phyloP scores from a whole-genome alignment of 2,797 vertebrate genomes.

The Orientallactaga sibirica region DNA sequence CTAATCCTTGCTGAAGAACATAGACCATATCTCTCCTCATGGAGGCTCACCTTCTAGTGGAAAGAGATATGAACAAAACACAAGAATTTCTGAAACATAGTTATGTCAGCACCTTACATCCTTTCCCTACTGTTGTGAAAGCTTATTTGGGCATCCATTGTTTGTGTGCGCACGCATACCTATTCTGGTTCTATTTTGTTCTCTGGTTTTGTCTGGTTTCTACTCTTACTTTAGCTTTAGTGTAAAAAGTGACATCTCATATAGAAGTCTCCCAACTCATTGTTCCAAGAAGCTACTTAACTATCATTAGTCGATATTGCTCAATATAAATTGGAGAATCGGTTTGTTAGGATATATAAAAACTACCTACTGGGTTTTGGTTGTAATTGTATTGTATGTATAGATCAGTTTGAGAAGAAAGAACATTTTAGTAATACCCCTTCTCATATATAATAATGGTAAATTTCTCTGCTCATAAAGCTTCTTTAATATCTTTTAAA shows the following conservation, averaged over 20 bases:
- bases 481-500: background rate
- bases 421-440: background rate
- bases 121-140: background rate
- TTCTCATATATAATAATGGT: background rate
- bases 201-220: background rate
- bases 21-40: background rate
- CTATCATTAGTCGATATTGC: background rate
- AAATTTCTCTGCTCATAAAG: background rate
- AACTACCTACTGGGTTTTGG: background rate
- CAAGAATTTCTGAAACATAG: background rate
- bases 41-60: background rate
- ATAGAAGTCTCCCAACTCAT: background rate
- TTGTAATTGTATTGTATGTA: background rate
- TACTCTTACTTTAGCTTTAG: background rate
- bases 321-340: background rate
- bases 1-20: background rate
- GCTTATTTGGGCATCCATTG: background rate
- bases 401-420: background rate
- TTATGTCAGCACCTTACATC: background rate
- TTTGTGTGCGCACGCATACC: background rate
- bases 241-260: background rate
- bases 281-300: background rate
- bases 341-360: slow-evolving; percentile 3
- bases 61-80: background rate
- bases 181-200: background rate